These are phyloP conservation scores for Eira barbara DNA, from an alignment of 2,113 vertebrate genomes.

Conservation along the genomic window DNA sequence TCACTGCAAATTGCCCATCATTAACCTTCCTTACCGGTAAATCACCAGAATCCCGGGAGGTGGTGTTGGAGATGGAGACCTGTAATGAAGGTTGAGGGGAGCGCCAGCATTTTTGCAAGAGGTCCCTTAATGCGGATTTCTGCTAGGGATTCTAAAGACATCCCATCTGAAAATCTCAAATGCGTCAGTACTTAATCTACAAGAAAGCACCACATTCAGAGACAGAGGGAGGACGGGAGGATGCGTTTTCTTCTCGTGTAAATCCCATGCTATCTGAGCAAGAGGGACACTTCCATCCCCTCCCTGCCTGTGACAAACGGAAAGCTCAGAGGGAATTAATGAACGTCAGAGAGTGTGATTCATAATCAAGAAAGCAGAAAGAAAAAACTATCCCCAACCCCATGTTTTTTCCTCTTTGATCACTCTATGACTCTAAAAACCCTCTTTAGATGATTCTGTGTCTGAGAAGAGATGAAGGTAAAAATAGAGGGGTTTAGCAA, in stretches of 20 bases:
- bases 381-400: neutral
- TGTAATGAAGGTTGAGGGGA: neutral
- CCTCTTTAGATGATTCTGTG: neutral
- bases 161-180: neutral
- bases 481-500: neutral
- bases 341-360: accelerated
- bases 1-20: constrained; percentile 47
- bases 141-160: neutral
- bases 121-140: neutral
- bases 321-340: accelerated
- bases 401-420: neutral
- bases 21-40: constrained; percentile 31
- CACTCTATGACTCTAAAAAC: no score
- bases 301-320: accelerated
- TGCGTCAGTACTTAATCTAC: neutral
- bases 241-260: neutral
- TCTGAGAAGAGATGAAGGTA: neutral
- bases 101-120: neutral
- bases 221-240: accelerated
- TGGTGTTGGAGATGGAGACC: constrained; percentile 24
- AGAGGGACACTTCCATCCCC: accelerated
- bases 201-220: accelerated
- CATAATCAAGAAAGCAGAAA: neutral
- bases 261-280: neutral
- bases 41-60: neutral